phyloP scores from a whole-genome alignment of 2,888 invertebrate genomes.

The Coelogynopora nodosa region DNA sequence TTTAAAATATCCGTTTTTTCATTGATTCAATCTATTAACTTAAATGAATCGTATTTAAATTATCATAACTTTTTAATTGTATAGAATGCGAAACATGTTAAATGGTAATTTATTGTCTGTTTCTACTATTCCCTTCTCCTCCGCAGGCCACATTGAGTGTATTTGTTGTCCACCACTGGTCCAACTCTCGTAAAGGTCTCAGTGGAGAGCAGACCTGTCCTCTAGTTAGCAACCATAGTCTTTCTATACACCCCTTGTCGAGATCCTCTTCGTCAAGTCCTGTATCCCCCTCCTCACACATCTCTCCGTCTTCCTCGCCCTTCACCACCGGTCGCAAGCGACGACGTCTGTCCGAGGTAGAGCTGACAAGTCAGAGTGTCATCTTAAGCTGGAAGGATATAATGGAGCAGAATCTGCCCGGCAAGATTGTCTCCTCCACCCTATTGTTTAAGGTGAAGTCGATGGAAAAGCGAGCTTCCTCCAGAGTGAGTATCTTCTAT shows the following conservation, averaged over 20 bases:
- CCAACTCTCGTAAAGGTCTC: background rate
- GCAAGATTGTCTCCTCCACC: background rate
- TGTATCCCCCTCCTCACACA: too few species aligned
- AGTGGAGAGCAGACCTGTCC: background rate
- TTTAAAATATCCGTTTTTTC: too few species aligned
- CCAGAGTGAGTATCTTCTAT: background rate
- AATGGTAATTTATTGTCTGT: too few species aligned
- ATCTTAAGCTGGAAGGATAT: background rate
- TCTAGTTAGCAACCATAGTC: background rate
- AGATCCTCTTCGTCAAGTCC: too few species aligned
- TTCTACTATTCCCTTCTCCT: background rate
- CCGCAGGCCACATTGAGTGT: background rate
- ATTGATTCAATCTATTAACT: too few species aligned
- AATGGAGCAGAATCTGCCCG: background rate
- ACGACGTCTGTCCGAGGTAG: background rate
- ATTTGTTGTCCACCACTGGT: background rate
- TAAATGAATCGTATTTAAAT: too few species aligned
- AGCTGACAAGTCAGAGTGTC: background rate
- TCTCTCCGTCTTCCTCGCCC: background rate
- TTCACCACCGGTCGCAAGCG: background rate
- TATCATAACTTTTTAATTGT: too few species aligned
- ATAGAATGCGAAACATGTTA: too few species aligned
- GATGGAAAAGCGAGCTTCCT: conserved; percentile 12
- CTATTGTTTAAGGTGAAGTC: conserved; percentile 9
- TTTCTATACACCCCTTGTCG: background rate